These are phyloP conservation scores for Spermophilus dauricus DNA, from an alignment of 2,113 vertebrate genomes.

Conservation along the genomic window DNA sequence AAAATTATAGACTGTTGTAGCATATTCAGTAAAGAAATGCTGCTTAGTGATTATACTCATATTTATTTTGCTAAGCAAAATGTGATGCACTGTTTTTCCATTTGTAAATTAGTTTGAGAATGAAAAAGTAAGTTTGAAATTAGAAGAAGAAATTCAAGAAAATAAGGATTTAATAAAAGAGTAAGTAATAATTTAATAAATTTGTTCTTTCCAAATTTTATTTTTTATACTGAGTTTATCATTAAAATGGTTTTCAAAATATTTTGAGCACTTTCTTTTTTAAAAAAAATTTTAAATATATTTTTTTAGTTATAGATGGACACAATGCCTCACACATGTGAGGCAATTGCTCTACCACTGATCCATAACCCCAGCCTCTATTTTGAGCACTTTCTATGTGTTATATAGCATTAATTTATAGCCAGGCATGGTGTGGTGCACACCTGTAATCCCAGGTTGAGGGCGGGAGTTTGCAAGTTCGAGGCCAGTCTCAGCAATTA, in stretches of 20 bases:
- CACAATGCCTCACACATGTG: no score
- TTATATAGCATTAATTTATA: not conserved
- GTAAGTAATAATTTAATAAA: conserved; percentile 75
- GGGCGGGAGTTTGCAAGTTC: no score
- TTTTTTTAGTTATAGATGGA: no score
- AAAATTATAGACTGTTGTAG: not conserved
- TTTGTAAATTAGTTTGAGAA: conserved; percentile 93
- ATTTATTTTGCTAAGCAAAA: conserved; percentile 76
- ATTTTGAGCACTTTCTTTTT: conserved; percentile 12
- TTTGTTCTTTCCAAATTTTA: conserved; percentile 56
- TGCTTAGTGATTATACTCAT: conserved; percentile 35
- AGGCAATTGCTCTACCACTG: no score
- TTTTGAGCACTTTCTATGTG: conserved; percentile 28
- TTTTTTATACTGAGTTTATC: conserved; percentile 29
- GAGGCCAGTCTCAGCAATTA: no score
- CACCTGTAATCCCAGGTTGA: no score
- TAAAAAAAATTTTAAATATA: no score
- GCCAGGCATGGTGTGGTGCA: no score
- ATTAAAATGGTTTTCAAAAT: conserved; percentile 56
- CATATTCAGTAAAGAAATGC: conserved; percentile 50
- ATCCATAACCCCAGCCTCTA: not conserved
- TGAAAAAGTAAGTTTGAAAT: conserved; percentile 94
- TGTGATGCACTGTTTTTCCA: conserved; percentile 54
- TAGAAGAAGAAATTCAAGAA: conserved; percentile 95
- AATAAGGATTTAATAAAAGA: conserved; percentile 95